Evolutionary conservation across 1,140 invertebrate species (phyloP).

Genomic region (Papilio xuthus): DNA sequence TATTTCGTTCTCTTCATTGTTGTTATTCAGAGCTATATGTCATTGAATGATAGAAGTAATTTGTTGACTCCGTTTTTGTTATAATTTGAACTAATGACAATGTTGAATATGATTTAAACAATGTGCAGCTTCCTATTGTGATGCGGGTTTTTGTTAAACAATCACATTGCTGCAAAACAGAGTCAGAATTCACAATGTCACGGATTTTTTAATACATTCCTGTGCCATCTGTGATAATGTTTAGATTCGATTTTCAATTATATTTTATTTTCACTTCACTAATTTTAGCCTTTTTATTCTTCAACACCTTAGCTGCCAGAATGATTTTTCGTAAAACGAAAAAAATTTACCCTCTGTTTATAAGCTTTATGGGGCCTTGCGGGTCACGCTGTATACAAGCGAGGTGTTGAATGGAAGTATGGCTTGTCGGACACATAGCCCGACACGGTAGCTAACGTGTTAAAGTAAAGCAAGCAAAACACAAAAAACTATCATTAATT

Average conservation of each 20-base stretch:
- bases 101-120: neutral
- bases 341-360: too few relatives aligned
- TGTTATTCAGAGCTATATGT: neutral
- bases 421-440: too few relatives aligned
- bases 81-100: conserved; percentile 12
- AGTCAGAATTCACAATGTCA: conserved; percentile 7
- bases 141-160: conserved; percentile 24
- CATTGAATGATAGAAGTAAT: neutral
- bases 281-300: too few relatives aligned
- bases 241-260: neutral
- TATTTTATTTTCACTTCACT: neutral
- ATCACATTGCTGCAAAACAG: conserved; percentile 3
- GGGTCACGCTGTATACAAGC: too few relatives aligned
- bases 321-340: too few relatives aligned
- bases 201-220: neutral
- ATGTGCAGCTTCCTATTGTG: neutral
- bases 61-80: neutral
- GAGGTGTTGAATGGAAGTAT: too few relatives aligned
- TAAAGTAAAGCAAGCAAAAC: too few relatives aligned
- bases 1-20: neutral
- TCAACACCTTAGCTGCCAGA: too few relatives aligned
- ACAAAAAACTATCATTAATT: too few relatives aligned
- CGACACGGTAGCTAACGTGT: too few relatives aligned
- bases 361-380: too few relatives aligned
- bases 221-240: neutral